Conservation (phyloP, 2,888 invertebrate genomes). For the Timema cristinae region DNA sequence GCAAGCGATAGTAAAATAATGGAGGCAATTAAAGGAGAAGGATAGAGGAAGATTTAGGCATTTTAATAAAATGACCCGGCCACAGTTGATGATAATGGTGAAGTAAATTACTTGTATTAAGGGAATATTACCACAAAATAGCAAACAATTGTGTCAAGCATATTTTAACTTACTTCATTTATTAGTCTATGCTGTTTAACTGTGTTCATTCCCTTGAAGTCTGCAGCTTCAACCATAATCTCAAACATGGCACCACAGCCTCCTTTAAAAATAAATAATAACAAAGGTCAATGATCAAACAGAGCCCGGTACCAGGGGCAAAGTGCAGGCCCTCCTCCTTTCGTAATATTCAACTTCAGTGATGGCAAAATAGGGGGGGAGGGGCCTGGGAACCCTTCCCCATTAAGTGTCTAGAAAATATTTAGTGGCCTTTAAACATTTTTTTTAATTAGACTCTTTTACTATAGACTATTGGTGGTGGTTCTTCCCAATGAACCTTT, state of each 20-base stretch:
- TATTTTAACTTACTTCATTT: constrained; percentile 52
- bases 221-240: constrained; percentile 61
- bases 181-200: constrained; percentile 72
- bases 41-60: too few relatives aligned
- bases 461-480: too few relatives aligned
- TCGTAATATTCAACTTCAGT: background rate
- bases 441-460: too few relatives aligned
- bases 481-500: too few relatives aligned
- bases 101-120: background rate
- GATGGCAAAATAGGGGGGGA: too few relatives aligned
- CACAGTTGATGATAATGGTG: background rate
- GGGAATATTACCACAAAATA: background rate
- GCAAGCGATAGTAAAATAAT: too few relatives aligned
- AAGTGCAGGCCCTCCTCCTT: background rate
- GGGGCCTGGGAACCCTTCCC: too few relatives aligned
- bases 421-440: too few relatives aligned
- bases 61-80: too few relatives aligned
- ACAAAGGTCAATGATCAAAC: background rate
- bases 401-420: too few relatives aligned
- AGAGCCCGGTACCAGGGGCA: background rate
- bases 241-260: constrained; percentile 82
- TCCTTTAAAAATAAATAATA: constrained; percentile 48
- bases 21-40: too few relatives aligned
- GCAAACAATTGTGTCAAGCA: constrained; percentile 9
- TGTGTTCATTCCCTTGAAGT: constrained; percentile 64